Base-by-base conservation (phyloP, 2,888 invertebrate species). In the Epicampocera succincta region DNA sequence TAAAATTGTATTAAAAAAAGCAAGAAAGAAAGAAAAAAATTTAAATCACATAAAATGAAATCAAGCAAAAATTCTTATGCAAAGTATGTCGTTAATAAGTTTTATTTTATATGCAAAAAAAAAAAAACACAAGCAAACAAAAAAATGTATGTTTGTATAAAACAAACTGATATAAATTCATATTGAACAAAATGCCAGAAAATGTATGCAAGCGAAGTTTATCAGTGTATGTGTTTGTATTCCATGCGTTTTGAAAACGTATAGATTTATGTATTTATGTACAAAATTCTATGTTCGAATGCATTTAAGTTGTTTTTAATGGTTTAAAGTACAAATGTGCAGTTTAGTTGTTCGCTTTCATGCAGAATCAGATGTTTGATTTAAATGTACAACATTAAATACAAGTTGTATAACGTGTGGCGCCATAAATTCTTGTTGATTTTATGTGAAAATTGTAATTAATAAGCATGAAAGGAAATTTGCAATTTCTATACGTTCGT, bases 321-420 rank as follows among this genome's bases (percentile, higher is more conserved):
- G 71, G 68, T 54, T 33, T 40, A 29, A 61, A 52, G 11, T 69
- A 40, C 40, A 56, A 73, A 42, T 46, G 52, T 73, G 40, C 21
- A 58, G 33, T 13, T 33, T 75, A 48, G 44, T 13, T 73, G 44
- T 54, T 71, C 44, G 40, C 46, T 65, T 73, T 74, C 66, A 74
- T 71, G 63, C 78, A 82, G 74, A 82, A 78, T 82, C 82, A 82
- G 78, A 82, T 82, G 82, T 82, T 82, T 78, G 82, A 82, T 82
- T 82, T 75, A 78, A 73, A 82, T 78, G 69, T 77, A 66, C 78
- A 82, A 72, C 82, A 82, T 78, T 78, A 61, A 75, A 71, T 66
- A 71, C 82, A 82, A 71, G 60, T 74, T 71, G 65, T 74, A 78
- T 82, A 82, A 82, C 82, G 82, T 82, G 82, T 82, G 82, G 82